Evolutionary conservation across 2,888 invertebrate genomes (phyloP).

Genomic region (Myathropa florea): DNA sequence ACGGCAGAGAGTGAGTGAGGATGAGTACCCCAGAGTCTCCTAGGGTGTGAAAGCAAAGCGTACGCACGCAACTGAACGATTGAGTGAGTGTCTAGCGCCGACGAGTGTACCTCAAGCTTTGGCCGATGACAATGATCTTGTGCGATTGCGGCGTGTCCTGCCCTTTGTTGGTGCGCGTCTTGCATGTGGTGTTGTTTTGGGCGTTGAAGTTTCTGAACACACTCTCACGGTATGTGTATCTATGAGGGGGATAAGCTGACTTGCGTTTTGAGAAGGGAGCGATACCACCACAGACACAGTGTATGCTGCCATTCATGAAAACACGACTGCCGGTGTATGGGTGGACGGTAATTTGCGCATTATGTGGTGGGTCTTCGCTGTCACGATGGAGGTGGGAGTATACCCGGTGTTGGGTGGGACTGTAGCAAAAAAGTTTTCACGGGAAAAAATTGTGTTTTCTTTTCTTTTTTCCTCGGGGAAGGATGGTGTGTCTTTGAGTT

Average conservation of each 20-base stretch:
- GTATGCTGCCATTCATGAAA: constrained; percentile 39
- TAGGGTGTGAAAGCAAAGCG: not conserved
- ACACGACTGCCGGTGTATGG: not conserved
- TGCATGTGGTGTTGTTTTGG: constrained; percentile 23
- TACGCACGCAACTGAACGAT: constrained; percentile 46
- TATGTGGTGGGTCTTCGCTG: not conserved
- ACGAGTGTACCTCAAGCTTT: constrained; percentile 29
- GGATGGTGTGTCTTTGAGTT: not conserved
- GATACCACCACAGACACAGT: not conserved
- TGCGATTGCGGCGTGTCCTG: not conserved
- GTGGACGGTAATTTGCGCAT: constrained; percentile 14
- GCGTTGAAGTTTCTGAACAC: constrained; percentile 45
- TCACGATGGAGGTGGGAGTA: constrained; percentile 7
- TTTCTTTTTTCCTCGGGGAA: not conserved
- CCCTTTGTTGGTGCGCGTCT: constrained; percentile 3
- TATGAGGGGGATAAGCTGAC: constrained; percentile 12
- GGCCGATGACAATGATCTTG: constrained; percentile 48
- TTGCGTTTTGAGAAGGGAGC: constrained; percentile 1
- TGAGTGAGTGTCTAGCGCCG: constrained; percentile 50
- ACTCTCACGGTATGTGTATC: not conserved
- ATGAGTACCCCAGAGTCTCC: not conserved
- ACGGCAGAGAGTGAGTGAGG: not conserved
- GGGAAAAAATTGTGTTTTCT: not conserved
- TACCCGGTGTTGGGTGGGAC: not conserved
- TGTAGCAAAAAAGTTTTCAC: not conserved